phyloP scores from a whole-genome alignment of 1,140 invertebrate species.

The Dendroctonus valens region DNA sequence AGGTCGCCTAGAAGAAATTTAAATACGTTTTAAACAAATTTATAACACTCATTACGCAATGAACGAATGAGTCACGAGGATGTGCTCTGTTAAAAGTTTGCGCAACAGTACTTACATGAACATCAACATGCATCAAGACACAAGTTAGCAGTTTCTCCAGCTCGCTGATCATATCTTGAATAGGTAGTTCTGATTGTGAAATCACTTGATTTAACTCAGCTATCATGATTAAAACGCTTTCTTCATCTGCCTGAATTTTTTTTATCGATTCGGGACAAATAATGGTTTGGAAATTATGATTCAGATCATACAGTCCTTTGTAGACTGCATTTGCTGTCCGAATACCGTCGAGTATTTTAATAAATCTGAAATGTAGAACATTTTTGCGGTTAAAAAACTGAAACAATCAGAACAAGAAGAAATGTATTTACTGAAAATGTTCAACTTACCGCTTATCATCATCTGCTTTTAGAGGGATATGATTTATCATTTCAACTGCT shows the following conservation, averaged over 20 bases:
- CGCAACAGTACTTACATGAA: constrained; percentile 49
- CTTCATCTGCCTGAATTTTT: constrained; percentile 73
- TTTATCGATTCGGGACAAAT: constrained; percentile 81
- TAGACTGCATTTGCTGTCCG: constrained; percentile 63
- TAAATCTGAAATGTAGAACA: constrained; percentile 28
- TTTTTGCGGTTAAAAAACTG: neutral
- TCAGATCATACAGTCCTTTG: constrained; percentile 69
- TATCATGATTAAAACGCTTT: constrained; percentile 68
- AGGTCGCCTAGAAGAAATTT: constrained; percentile 56
- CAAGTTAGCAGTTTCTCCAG: constrained; percentile 74
- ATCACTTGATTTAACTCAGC: constrained; percentile 68
- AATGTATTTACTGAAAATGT: too few relatives aligned
- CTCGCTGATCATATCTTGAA: constrained; percentile 66
- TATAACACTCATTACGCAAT: neutral
- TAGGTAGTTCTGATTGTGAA: constrained; percentile 57
- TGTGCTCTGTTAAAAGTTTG: neutral
- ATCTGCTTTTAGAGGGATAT: constrained; percentile 58
- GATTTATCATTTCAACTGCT: constrained; percentile 61
- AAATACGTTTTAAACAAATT: neutral
- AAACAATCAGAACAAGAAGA: too few relatives aligned
- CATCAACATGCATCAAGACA: constrained; percentile 78
- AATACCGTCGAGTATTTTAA: constrained; percentile 59
- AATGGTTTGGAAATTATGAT: constrained; percentile 79
- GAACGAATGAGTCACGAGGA: too few relatives aligned
- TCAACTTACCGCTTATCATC: constrained; percentile 35